Base-by-base conservation (phyloP, 2,888 invertebrate species). In the Sipha maydis region DNA sequence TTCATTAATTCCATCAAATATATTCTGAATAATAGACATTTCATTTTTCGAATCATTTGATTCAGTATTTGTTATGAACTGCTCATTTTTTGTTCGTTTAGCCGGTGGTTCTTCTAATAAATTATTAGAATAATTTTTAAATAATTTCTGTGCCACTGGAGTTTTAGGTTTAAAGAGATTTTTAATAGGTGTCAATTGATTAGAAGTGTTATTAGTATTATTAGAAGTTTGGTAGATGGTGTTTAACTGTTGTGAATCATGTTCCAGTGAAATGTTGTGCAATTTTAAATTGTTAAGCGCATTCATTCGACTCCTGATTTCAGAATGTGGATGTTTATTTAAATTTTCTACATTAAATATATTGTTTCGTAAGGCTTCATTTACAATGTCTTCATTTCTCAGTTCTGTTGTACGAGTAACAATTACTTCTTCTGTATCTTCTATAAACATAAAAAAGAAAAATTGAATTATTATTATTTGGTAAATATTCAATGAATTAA, bases 1-100 rank as follows among this genome's bases (percentile, higher is more conserved):
- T 67, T 78, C 85, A 71, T 84, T 28, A 7, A 89, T 89, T 48
- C 83, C 89, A 85, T 89, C 89, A 73, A 89, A 84, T 38, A 85
- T 67, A 54, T 85, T 89, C 79, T 78, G 61, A 41, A 89, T 79
- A n/a, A 85, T 85, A 31, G 89, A 85, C 9, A 48, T 48, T 31
- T 89, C 89, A 21, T 75, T 85, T 48, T 79, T 31, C 19, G 73
- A 38, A 73, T 41, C 8, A 8, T 82, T 48, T 25, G 75, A 31
- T 67, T 71, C 71, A 71, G 19, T n/a, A 54, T 78, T 54, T 5
- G 25, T 34, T 41, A 73, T 19, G 31, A 25, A 28, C n/a, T 56
- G 28, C 8, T 88, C 82, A 19, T 82, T 88, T 88, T n/a, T 75
- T 8, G 34, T 73, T 17, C 80, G 79, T 75, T 88, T 88, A 7